Evolutionary conservation across 2,888 invertebrate species (phyloP).

Genomic region (Chelonus formosanus): DNA sequence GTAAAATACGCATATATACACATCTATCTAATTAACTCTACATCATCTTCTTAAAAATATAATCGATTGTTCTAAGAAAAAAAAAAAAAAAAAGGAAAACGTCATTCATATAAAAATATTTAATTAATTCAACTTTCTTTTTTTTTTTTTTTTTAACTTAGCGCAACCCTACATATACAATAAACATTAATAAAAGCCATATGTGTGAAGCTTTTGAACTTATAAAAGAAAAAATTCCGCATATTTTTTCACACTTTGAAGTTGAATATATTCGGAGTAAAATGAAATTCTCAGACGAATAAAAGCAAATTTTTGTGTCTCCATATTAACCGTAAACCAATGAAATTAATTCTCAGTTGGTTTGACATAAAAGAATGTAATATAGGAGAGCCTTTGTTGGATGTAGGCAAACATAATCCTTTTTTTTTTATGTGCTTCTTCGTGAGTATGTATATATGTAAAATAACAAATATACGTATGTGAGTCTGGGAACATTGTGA

Average conservation of each 20-base stretch:
- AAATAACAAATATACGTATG: background rate
- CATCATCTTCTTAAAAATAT: no score
- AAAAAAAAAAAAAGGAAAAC: no score
- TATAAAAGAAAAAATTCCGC: background rate
- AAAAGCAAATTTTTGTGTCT: slow-evolving; percentile 8
- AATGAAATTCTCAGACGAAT: slow-evolving; percentile 8
- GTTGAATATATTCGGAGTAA: background rate
- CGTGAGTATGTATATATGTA: slow-evolving; percentile 8
- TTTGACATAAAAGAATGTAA: slow-evolving; percentile 57
- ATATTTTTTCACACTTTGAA: slow-evolving; percentile 3
- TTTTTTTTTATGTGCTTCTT: background rate
- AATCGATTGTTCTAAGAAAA: no score
- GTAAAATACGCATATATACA: background rate
- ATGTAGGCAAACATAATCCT: slow-evolving; percentile 8
- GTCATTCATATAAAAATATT: no score
- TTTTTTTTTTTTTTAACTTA: no score
- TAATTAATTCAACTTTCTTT: no score
- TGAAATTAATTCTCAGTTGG: slow-evolving; percentile 53
- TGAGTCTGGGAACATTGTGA: background rate
- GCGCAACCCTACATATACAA: no score
- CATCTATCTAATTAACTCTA: no score
- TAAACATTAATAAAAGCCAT: no score
- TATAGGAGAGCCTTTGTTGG: slow-evolving; percentile 44
- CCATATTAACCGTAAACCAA: slow-evolving; percentile 15
- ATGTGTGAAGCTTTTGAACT: no score